Evolutionary conservation across 2,113 vertebrate genomes (phyloP).

Genomic region (Felis catus): DNA sequence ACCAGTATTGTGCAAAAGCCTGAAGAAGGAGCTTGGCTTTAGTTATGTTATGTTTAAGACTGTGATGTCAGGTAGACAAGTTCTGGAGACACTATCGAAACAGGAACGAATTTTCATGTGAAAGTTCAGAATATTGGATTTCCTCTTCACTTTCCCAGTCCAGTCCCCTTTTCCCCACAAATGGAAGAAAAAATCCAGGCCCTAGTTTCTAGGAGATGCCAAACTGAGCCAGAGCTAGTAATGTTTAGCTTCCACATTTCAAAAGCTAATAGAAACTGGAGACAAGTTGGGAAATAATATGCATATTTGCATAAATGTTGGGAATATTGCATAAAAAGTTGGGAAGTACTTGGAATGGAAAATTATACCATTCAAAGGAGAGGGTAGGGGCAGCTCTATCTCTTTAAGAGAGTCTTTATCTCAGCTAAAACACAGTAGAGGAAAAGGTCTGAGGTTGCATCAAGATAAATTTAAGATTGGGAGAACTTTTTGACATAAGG

Average conservation of each 20-base stretch:
- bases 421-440: background rate
- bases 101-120: background rate
- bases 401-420: conserved; percentile 20
- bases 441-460: background rate
- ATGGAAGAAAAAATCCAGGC: conserved; percentile 3
- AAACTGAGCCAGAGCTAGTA: background rate
- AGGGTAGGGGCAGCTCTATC: background rate
- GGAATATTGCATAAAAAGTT: background rate
- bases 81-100: background rate
- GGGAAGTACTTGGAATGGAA: background rate
- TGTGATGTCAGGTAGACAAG: background rate
- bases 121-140: conserved; percentile 1
- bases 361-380: background rate
- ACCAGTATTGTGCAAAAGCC: background rate
- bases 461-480: conserved; percentile 1
- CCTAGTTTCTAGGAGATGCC: background rate
- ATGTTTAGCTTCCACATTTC: conserved; percentile 36
- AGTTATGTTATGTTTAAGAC: background rate
- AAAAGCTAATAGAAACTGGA: conserved; percentile 36
- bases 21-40: background rate
- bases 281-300: conserved; percentile 46
- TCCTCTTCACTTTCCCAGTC: conserved; percentile 1
- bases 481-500: background rate
- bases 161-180: background rate
- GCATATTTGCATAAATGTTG: background rate